Evolutionary conservation across 2,888 invertebrate species (phyloP), one percentile per base, ranked within the genome.

Genomic region (Lepidonotus clava): DNA sequence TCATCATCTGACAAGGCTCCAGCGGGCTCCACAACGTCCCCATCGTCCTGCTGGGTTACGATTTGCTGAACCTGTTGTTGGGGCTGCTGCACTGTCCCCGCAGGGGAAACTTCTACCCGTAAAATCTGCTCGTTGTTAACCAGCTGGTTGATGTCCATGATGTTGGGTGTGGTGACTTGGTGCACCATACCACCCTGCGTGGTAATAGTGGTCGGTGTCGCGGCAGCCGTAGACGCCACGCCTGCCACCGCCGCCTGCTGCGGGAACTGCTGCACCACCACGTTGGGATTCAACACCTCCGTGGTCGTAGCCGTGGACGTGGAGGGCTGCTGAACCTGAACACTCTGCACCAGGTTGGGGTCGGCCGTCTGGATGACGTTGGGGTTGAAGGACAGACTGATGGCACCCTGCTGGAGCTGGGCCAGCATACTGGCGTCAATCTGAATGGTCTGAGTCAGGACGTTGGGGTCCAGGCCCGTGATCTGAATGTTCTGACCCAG

Each of bases 381-480:
- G 4, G 93, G 92, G 88, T 92, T 93, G 66, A 94, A 90, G 66
- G 94, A 93, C 46, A 94, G 92, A 88, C 93, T 94, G 28, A 93
- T 88, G 90, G 93, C 94, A 34, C 94, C 93, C 67, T 92, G 92
- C 88, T 94, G 94, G 85, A 95, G 90, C 89, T 94, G 95, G 89
- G 95, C 95, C 40, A 95, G 90, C 11, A 95, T 90, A 56, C 93
- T 92, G 11, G 95, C 95, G 87, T 95, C 95, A 8, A 95, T 94
- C 88, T 95, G 95, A 36, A 90, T 87, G 14, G 88, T 51, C 90
- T 95, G 95, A 21, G 92, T 90, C 38, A 94, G 88, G 83, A 93
- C 84, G 67, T 88, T 91, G 32, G 95, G 91, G 88, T 95, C 95
- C 0, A 95, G 90, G 0, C 94, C 94, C 0, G 93, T 90, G 34